These are phyloP conservation scores for Eciton burchellii DNA, from an alignment of 1,140 invertebrate species.

Conservation along the genomic window DNA sequence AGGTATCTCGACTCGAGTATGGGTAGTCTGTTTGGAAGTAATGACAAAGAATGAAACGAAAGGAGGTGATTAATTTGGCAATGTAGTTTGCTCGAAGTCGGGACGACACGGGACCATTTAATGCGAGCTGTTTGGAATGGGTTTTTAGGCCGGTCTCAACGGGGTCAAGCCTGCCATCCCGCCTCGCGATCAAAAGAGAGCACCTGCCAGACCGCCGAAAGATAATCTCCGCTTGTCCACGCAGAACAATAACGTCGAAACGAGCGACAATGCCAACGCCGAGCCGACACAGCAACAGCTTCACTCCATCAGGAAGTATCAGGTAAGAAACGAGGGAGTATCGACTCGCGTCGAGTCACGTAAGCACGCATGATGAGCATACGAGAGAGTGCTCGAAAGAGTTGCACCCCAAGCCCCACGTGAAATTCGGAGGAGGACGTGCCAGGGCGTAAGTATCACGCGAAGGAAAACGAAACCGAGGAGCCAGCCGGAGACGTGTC, in stretches of 20 bases:
- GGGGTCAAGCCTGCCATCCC: slow-evolving; percentile 90
- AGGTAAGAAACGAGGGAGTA: slow-evolving; percentile 87
- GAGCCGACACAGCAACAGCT: slow-evolving; percentile 94
- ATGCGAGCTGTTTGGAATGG: slow-evolving; percentile 72
- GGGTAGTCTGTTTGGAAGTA: slow-evolving; percentile 18
- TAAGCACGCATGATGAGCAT: slow-evolving; percentile 35
- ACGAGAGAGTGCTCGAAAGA: neutral
- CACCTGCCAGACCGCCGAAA: slow-evolving; percentile 89
- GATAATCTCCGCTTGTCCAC: slow-evolving; percentile 83
- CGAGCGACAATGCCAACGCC: slow-evolving; percentile 84
- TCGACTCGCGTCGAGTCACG: slow-evolving; percentile 29
- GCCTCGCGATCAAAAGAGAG: slow-evolving; percentile 90
- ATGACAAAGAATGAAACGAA: slow-evolving; percentile 24
- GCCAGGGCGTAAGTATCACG: slow-evolving; percentile 23
- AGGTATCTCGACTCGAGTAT: neutral
- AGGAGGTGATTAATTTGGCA: slow-evolving; percentile 30
- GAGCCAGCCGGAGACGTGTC: neutral
- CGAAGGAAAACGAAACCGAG: neutral
- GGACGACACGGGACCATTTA: slow-evolving; percentile 58
- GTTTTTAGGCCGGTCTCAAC: slow-evolving; percentile 86
- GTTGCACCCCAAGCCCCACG: neutral
- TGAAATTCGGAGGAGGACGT: slow-evolving; percentile 11
- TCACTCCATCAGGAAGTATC: slow-evolving; percentile 95
- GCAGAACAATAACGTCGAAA: slow-evolving; percentile 86
- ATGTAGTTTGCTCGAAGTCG: slow-evolving; percentile 47